These are phyloP conservation scores for Drosophila falleni DNA, from an alignment of 2,888 invertebrate species.

Conservation along the genomic window DNA sequence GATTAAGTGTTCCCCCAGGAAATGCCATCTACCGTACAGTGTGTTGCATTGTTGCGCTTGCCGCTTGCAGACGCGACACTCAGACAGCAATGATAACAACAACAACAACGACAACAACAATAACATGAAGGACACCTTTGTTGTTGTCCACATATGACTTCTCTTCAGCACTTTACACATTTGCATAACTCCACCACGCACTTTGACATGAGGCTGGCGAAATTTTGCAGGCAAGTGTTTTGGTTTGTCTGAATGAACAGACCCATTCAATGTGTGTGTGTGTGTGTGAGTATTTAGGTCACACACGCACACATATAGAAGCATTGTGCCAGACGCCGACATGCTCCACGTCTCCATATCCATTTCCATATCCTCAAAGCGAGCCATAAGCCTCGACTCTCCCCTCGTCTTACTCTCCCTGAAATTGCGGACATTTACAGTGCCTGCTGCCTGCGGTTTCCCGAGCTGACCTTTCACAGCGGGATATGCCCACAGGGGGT, in stretches of 20 bases:
- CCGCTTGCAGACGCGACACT: conserved; percentile 51
- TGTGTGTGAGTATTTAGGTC: conserved; percentile 68
- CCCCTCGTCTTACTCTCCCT: conserved; percentile 21
- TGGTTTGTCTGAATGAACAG: conserved; percentile 70
- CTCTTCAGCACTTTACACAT: conserved; percentile 57
- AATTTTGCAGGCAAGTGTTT: conserved; percentile 66
- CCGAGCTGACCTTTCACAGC: conserved; percentile 71
- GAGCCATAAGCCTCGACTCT: conserved; percentile 17
- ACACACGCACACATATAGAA: conserved; percentile 40
- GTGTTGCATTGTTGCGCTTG: conserved; percentile 59
- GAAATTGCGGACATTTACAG: conserved; percentile 41
- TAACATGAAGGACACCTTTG: conserved; percentile 41
- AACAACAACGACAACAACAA: conserved; percentile 20
- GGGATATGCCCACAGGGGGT: conserved; percentile 34
- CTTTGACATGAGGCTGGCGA: conserved; percentile 72
- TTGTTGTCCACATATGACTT: conserved; percentile 21
- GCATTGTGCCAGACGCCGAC: conserved; percentile 47
- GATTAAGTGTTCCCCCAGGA: conserved; percentile 52
- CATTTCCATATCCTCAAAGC: conserved; percentile 37
- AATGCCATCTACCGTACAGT: conserved; percentile 6
- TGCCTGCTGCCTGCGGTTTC: conserved; percentile 70
- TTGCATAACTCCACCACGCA: conserved; percentile 79
- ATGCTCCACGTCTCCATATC: conserved; percentile 37
- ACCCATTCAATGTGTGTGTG: conserved; percentile 43
- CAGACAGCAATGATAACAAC: conserved; percentile 41